phyloP scores from a whole-genome alignment of 1,140 invertebrate species.

The Lordiphosa mommai region DNA sequence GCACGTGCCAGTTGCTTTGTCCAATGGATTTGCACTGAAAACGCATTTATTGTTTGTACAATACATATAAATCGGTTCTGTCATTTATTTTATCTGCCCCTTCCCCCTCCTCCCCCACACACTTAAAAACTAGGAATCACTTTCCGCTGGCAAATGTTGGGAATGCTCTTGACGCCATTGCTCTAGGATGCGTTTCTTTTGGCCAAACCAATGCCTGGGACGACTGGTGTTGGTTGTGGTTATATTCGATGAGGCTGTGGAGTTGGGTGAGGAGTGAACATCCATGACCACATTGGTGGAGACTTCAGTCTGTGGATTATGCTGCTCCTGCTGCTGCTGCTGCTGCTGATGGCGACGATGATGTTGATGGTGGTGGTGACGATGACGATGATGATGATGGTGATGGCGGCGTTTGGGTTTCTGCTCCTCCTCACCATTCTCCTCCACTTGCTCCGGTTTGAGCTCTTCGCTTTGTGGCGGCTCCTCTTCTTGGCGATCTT shows the following conservation, averaged over 20 bases:
- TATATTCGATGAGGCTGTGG: too few species aligned
- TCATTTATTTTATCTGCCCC: too few species aligned
- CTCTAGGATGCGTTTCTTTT: conserved; percentile 28
- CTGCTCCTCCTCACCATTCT: background rate
- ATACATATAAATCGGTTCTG: too few species aligned
- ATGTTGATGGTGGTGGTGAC: background rate
- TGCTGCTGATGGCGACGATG: background rate
- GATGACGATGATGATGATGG: background rate
- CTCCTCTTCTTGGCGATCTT: background rate
- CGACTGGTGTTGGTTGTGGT: background rate
- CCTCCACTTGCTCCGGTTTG: background rate
- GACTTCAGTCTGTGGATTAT: background rate
- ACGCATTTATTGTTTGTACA: too few species aligned
- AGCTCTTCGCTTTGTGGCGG: too few species aligned
- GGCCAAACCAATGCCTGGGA: conserved; percentile 11
- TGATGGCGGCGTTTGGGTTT: background rate
- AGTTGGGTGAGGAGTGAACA: background rate
- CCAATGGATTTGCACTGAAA: too few species aligned
- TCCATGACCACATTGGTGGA: background rate
- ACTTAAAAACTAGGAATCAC: background rate
- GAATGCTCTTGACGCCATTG: conserved; percentile 22
- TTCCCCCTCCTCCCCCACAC: too few species aligned
- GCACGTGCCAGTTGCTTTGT: too few species aligned
- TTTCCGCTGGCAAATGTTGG: background rate
- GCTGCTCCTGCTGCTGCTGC: conserved; percentile 6